Base-by-base conservation (phyloP, 2,888 invertebrate genomes). In the Drosophila acutilabella region DNA sequence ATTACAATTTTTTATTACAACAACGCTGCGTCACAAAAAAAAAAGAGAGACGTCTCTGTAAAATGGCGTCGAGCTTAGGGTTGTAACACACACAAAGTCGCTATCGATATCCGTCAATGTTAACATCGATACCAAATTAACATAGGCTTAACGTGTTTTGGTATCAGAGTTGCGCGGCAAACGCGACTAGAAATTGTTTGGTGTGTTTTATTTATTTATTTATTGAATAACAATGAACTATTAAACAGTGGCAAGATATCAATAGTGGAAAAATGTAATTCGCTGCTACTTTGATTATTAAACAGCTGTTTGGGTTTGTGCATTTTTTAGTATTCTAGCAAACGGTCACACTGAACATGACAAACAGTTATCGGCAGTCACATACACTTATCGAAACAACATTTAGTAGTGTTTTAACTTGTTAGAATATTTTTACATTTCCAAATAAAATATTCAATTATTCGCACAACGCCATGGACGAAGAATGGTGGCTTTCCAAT, bases 401-500 rank as follows among this genome's bases (percentile, higher is more conserved):
- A 23, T 38, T 5, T 51, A 47, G 33, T 57, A 53, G 53, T 41
- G 44, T 16, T 30, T 42, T 54, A 18, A 26, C 16, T 50, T 36
- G 33, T 14, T 20, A n/a, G 10, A 33, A 33, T 45, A 40, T 14
- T 36, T 33, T n/a, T 4, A 13, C 11, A 23, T 44, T 30, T 51
- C 11, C 11, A 0, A 18, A 1, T 20, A 7, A 41, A 41, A n/a
- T 16, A 7, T 30, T 3, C 2, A 30, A 45, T 13, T 10, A n/a
- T 23, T 2, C 13, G 50, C 7, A 11, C 16, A 16, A n/a, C 18
- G 10, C 14, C 26, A 92, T 92, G 91, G 85, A 78, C 1, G 93
- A 93, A 78, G 92, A 93, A 26, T 94, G 94, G 93, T 93, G 92
- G 88, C 36, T 64, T 80, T 91, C 26, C 69, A 93, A 93, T 83